phyloP scores from a whole-genome alignment of 2,113 vertebrate species.

The Halichoeres trimaculatus region DNA sequence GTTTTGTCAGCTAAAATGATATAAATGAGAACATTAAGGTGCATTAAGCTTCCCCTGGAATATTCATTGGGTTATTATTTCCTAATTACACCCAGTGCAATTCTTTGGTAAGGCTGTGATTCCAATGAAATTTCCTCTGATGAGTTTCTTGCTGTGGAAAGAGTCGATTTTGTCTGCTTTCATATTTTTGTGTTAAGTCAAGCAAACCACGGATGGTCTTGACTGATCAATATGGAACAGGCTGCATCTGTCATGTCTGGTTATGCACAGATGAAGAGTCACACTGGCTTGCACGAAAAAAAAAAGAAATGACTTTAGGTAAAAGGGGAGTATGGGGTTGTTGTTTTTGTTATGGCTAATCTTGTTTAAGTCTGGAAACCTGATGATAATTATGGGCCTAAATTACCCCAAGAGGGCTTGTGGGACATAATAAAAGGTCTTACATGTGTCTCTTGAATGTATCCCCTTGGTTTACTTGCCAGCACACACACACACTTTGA shows the following conservation, averaged over 20 bases:
- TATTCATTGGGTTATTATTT: slow-evolving; percentile 66
- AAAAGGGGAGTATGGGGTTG: slow-evolving; percentile 2
- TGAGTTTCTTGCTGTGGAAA: slow-evolving; percentile 13
- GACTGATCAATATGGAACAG: slow-evolving; percentile 46
- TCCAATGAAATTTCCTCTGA: slow-evolving; percentile 41
- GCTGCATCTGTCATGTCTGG: slow-evolving; percentile 31
- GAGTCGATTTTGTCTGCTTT: slow-evolving; percentile 11
- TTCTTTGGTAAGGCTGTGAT: slow-evolving; percentile 39
- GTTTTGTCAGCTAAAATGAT: slow-evolving; percentile 42
- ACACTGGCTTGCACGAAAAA: slow-evolving; percentile 6
- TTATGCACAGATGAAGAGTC: slow-evolving; percentile 42
- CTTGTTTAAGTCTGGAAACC: slow-evolving; percentile 36
- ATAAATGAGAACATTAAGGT: slow-evolving; percentile 42
- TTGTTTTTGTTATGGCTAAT: slow-evolving; percentile 29
- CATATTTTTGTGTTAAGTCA: slow-evolving; percentile 14
- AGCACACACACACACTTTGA: not conserved
- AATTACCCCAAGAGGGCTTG: slow-evolving; percentile 24
- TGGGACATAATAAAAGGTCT: not conserved
- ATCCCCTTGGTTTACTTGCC: slow-evolving; percentile 22
- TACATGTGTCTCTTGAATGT: slow-evolving; percentile 1
- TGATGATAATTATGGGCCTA: slow-evolving; percentile 23
- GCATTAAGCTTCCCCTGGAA: slow-evolving; percentile 46
- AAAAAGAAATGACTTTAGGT: not conserved
- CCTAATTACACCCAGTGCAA: slow-evolving; percentile 49
- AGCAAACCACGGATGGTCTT: slow-evolving; percentile 16